Evolutionary conservation across 2,797 vertebrate genomes (phyloP).

Genomic region (Macrochelys suwanniensis): DNA sequence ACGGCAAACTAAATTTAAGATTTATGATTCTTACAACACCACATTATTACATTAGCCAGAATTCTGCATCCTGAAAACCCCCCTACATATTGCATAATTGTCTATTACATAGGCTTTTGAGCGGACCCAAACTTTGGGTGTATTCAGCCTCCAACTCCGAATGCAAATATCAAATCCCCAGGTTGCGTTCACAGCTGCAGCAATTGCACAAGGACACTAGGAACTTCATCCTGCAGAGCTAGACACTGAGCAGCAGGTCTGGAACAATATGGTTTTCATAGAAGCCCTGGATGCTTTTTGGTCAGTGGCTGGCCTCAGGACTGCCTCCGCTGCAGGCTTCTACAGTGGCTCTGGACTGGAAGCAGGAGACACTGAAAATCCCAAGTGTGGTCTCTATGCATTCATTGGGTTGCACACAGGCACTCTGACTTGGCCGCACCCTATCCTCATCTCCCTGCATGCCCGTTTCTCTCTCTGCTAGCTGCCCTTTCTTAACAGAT

Average conservation of each 20-base stretch:
- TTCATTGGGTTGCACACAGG: rapidly evolving
- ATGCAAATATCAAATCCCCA: not conserved
- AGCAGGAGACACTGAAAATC: not conserved
- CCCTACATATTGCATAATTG: not conserved
- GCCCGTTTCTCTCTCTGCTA: not conserved
- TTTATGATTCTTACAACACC: not conserved
- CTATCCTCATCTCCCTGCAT: not conserved
- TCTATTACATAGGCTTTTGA: not conserved
- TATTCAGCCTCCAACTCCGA: rapidly evolving
- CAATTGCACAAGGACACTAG: not conserved
- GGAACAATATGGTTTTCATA: not conserved
- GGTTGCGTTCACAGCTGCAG: not conserved
- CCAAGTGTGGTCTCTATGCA: not conserved
- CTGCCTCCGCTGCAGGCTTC: not conserved
- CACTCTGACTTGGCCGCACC: not conserved
- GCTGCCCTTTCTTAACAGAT: not conserved
- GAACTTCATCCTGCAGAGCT: not conserved
- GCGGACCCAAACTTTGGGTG: not conserved
- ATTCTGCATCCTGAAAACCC: not conserved
- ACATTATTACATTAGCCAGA: not conserved
- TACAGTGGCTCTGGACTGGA: not conserved
- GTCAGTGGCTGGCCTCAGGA: not conserved
- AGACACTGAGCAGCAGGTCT: not conserved
- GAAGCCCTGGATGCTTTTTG: not conserved
- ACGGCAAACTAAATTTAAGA: not conserved